Conservation (phyloP, 1,140 invertebrate genomes). For the Holcopasites calliopsidis region DNA sequence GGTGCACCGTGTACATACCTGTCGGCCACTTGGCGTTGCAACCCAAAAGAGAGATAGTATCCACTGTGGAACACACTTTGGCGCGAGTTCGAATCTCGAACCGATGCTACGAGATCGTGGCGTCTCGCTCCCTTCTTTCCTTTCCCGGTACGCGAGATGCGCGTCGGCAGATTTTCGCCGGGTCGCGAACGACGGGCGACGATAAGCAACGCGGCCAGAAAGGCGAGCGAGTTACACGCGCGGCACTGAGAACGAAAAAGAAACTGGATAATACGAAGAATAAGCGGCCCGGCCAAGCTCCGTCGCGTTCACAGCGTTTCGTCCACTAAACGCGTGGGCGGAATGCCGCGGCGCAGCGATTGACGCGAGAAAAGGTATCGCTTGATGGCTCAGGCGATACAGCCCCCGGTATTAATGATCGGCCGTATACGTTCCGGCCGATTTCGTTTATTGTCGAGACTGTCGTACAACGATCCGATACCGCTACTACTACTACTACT, state of each 20-base stretch:
- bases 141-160: no score
- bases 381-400: constrained; percentile 30
- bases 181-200: not conserved
- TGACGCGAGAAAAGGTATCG: not conserved
- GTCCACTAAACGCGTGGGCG: not conserved
- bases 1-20: constrained; percentile 24
- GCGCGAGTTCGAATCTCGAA: constrained; percentile 38
- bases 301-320: not conserved
- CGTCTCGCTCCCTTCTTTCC: constrained; percentile 24
- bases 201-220: not conserved
- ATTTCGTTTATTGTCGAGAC: constrained; percentile 35
- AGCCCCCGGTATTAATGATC: constrained; percentile 29
- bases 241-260: constrained; percentile 15
- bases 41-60: constrained; percentile 46
- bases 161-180: not conserved
- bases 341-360: not conserved
- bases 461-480: constrained; percentile 15
- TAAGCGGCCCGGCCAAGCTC: no score
- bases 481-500: not conserved
- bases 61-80: constrained; percentile 48
- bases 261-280: not conserved
- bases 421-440: constrained; percentile 39
- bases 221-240: not conserved
- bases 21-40: constrained; percentile 42
- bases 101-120: not conserved